Base-by-base conservation (phyloP, 2,888 invertebrate genomes). In the Mechanitis messenoides region DNA sequence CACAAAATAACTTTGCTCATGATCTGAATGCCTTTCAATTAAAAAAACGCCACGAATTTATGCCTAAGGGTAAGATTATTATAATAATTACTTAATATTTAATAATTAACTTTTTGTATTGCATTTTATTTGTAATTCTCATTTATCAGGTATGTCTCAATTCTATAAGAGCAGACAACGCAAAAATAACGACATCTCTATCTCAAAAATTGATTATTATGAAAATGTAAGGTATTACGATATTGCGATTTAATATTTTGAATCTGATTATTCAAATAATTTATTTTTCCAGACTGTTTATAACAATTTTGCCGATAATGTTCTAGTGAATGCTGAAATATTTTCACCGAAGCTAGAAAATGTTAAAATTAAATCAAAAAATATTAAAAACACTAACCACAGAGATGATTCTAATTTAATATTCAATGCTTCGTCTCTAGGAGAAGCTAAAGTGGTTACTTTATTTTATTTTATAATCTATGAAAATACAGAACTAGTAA, bases 61-160 rank as follows among this genome's bases (percentile, higher is more conserved):
- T 92, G 45, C 92, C 92, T 1, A 92, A 92, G 89, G 92, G 93
- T 90, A 74, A 55, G 47, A 33, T 46, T 56, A 46, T 57, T 20
- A 45, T 46, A 33, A 9, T 11, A 38, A 28, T 50, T 33, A 28
- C 33, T 38, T 42, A 56, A 38, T 33, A 3, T 45, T 45, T 5
- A 0, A 33, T 28, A 46, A 11, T 46, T 33, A 33, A 11, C n/a
- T 12, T 12, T 47, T 45, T 47, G 12, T 59, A 20, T 20, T 20
- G 20, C 20, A 20, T 33, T 50, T 62, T 12, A 9, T 33, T 20
- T 55, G 28, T 1, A 53, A 33, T 3, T 42, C 11, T 58, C 31
- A 45, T 65, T 62, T 20, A 20, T 31, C 33, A 67, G 90, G 90
- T 12, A 81, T 92, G 81, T 92, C 92, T 7, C 92, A 89, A 54